These are phyloP conservation scores for Chaetogeoica ovagalla DNA, from an alignment of 2,888 invertebrate species.

Conservation along the genomic window DNA sequence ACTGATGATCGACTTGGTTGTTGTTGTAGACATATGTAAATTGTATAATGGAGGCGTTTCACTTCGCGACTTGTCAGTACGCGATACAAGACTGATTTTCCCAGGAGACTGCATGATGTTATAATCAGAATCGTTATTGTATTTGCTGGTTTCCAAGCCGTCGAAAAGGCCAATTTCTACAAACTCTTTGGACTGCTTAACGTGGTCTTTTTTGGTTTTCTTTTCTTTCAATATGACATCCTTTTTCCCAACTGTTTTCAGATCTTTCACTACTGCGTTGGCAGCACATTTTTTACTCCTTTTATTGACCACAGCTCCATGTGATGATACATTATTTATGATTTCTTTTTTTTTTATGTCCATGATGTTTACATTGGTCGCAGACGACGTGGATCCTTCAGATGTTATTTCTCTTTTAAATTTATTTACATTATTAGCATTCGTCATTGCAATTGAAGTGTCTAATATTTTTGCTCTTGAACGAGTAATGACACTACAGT, in stretches of 20 bases:
- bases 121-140: neutral
- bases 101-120: conserved; percentile 11
- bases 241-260: neutral
- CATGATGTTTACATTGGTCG: neutral
- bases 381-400: too few species aligned
- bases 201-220: neutral
- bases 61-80: conserved; percentile 23
- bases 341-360: neutral
- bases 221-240: neutral
- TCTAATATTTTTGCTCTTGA: neutral
- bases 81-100: neutral
- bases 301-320: neutral
- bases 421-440: neutral
- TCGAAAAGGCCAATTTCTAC: neutral
- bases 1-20: conserved; percentile 12
- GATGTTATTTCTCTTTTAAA: neutral
- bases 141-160: neutral
- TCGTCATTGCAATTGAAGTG: neutral
- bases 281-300: neutral
- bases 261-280: neutral
- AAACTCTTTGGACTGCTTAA: neutral
- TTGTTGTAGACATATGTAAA: neutral
- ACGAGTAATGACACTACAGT: neutral
- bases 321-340: neutral
- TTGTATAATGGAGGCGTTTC: conserved; percentile 25